phyloP scores from a whole-genome alignment of 2,888 invertebrate genomes.

The Hecatera dysodea region DNA sequence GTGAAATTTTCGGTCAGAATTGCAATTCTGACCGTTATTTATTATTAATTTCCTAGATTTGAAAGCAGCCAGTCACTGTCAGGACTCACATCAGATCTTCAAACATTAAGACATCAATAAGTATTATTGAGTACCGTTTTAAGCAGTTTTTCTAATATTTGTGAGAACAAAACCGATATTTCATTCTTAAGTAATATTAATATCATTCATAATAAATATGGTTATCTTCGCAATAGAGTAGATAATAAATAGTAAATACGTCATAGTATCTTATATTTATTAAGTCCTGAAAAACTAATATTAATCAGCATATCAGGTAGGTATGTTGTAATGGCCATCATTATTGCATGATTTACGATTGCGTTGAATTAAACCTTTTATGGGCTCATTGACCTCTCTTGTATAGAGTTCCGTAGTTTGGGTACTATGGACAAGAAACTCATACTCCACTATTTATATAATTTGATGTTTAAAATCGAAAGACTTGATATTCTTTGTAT shows the following conservation, averaged over 20 bases:
- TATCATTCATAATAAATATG: neutral
- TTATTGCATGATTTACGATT: neutral
- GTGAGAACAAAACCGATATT: constrained; percentile 11
- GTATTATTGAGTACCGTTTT: neutral
- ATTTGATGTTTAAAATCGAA: too few relatives aligned
- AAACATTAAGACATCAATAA: constrained; percentile 8
- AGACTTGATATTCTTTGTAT: too few relatives aligned
- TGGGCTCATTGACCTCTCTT: constrained; percentile 1
- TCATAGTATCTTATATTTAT: neutral
- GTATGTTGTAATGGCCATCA: neutral
- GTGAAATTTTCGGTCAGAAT: neutral
- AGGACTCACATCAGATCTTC: neutral
- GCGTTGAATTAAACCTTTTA: neutral
- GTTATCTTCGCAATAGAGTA: neutral
- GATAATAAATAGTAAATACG: constrained; percentile 12
- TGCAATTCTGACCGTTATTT: neutral
- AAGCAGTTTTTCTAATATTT: neutral
- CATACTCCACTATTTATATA: too few relatives aligned
- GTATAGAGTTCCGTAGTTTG: neutral
- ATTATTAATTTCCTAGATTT: neutral
- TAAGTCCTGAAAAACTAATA: constrained; percentile 22
- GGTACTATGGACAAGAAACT: neutral
- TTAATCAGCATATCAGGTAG: constrained; percentile 8
- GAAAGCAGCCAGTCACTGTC: too few relatives aligned
- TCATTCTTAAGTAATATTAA: constrained; percentile 1